Percentiles rank a stretch among this genome's conserved stretches.
Evolutionary conservation across 2,797 vertebrate genomes (phyloP).

Genomic region (Allobates femoralis): DNA sequence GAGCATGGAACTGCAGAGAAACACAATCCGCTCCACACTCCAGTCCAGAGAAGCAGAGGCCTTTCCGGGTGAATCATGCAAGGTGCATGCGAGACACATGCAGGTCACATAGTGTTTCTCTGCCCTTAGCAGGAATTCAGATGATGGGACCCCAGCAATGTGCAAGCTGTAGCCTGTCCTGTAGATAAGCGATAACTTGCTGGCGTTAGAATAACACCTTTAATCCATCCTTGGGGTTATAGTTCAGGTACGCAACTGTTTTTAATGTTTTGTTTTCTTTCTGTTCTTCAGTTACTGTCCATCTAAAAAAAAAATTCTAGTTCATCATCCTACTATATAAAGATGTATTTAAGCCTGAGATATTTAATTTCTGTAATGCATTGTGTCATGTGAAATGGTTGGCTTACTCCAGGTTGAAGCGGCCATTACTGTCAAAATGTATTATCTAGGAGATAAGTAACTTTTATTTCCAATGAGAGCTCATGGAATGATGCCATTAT

Average conservation of each 20-base stretch:
- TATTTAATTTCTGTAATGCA: conserved; percentile 60
- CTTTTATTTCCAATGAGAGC: conserved; percentile 34
- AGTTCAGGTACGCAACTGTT: not conserved
- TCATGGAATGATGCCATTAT: conserved; percentile 22
- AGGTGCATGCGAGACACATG: too few relatives aligned
- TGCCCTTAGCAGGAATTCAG: too few relatives aligned
- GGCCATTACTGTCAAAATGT: conserved; percentile 46
- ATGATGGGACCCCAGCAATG: too few relatives aligned
- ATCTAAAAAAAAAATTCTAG: not conserved
- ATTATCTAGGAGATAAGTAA: conserved; percentile 38
- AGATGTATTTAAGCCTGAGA: conserved; percentile 40
- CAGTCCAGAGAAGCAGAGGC: too few relatives aligned
- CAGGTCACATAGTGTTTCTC: too few relatives aligned
- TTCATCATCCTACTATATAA: conserved; percentile 48
- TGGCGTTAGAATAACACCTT: not conserved
- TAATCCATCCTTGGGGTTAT: not conserved
- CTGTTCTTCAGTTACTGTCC: not conserved
- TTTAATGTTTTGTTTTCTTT: not conserved
- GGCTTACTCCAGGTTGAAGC: conserved; percentile 28
- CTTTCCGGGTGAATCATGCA: too few relatives aligned
- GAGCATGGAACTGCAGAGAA: too few relatives aligned
- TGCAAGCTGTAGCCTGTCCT: too few relatives aligned
- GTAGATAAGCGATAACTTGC: too few relatives aligned
- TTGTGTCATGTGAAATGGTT: conserved; percentile 46
- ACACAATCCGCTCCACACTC: too few relatives aligned